Evolutionary conservation across 2,888 invertebrate species (phyloP).

Genomic region (Drosophila paramelanica): DNA sequence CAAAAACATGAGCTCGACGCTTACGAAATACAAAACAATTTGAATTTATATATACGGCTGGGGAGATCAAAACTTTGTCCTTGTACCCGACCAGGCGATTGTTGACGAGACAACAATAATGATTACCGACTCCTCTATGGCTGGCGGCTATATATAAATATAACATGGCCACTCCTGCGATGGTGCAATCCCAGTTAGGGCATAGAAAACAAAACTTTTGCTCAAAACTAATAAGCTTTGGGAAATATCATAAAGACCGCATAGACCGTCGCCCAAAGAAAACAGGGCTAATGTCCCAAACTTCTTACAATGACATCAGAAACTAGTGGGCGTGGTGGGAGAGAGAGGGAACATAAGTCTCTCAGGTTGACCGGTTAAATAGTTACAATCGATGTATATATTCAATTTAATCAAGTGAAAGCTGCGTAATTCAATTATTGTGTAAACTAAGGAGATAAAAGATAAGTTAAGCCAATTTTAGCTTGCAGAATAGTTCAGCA

Average conservation of each 20-base stretch:
- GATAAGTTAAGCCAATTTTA: neutral
- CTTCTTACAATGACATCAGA: constrained; percentile 46
- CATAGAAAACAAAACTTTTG: constrained; percentile 54
- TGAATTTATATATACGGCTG: constrained; percentile 49
- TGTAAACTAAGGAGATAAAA: neutral
- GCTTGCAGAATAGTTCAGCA: neutral
- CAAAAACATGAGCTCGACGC: constrained; percentile 30
- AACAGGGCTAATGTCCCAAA: constrained; percentile 43
- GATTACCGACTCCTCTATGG: constrained; percentile 54
- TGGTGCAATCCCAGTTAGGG: constrained; percentile 27
- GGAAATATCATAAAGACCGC: constrained; percentile 55
- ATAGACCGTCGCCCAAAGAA: constrained; percentile 32
- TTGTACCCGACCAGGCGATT: constrained; percentile 40
- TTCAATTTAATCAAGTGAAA: constrained; percentile 27
- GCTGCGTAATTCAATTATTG: constrained; percentile 4
- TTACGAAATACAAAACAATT: constrained; percentile 72
- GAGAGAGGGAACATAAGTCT: neutral
- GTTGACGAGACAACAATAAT: constrained; percentile 57
- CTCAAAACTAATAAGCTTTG: constrained; percentile 66
- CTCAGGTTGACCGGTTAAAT: neutral
- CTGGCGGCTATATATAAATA: constrained; percentile 19
- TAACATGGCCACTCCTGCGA: constrained; percentile 8
- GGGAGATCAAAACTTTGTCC: constrained; percentile 62
- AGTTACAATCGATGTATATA: constrained; percentile 22
- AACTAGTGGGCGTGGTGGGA: constrained; percentile 5